Conservation (phyloP, 2,888 invertebrate species). For the Sesia apiformis region DNA sequence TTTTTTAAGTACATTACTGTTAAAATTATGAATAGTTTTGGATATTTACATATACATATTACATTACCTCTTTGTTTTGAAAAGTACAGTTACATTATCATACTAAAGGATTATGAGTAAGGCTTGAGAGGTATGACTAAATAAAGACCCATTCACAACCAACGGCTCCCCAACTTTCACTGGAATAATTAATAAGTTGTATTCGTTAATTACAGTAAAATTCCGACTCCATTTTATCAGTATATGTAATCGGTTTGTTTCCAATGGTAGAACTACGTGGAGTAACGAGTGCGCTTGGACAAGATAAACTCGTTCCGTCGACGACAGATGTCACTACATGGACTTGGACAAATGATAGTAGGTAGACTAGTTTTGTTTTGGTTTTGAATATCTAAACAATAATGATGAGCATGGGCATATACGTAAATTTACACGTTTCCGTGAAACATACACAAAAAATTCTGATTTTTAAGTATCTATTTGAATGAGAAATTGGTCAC, state of each 20-base stretch:
- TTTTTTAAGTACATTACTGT: no score
- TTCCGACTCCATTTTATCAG: background rate
- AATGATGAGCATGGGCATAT: no score
- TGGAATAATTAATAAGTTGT: background rate
- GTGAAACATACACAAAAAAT: no score
- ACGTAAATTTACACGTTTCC: no score
- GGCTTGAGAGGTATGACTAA: background rate
- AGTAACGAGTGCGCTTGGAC: conserved; percentile 40
- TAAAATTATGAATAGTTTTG: no score
- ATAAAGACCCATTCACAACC: background rate
- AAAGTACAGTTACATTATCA: no score
- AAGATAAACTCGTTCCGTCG: conserved; percentile 50
- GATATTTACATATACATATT: no score
- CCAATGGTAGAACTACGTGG: conserved; percentile 29
- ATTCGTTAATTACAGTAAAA: background rate
- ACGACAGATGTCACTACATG: conserved; percentile 52
- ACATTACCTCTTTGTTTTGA: no score
- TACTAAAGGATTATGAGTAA: no score
- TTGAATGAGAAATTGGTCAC: no score
- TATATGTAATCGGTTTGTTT: conserved; percentile 20
- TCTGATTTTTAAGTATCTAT: no score
- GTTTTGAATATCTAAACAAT: background rate
- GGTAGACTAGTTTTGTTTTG: background rate
- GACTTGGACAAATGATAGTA: conserved; percentile 53
- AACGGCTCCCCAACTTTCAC: background rate